Base-by-base conservation (phyloP, 2,888 invertebrate genomes). In the Eutolmus rufibarbis region DNA sequence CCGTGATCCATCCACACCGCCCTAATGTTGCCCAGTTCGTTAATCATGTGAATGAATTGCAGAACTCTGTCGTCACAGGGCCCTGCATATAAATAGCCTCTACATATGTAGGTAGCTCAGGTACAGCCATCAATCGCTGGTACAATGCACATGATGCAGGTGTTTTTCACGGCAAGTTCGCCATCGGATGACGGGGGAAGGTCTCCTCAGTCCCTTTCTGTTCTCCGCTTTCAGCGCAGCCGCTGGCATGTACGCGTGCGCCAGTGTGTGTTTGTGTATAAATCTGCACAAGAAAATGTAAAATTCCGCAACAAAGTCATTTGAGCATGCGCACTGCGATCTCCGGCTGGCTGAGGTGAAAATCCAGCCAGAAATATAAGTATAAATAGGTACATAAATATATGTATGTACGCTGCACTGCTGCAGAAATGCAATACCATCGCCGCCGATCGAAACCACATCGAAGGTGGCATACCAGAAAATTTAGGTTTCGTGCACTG, bases 271-370 rank as follows among this genome's bases (percentile, higher is more conserved):
- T 23, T 31, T 43, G 56, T 19, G 8, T 2, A 19, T 19, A 8
- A 46, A 46, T 19, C 28, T 28, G 66, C 28, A 19, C 66, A 66
- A 19, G 66, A 66, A 66, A 66, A 66, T 23, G 43, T 57, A 66
- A 84, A 57, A 84, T 84, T 84, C 82, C 66, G 82, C 82, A 66
- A 84, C 66, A 66, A 84, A 84, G 66, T 37, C 19, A 37, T 37
- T 84, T 66, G 82, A 84, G 66, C 82, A 84, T 84, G 82, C 82
- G 82, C 82, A 37, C 46, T 66, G 37, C 57, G 66, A 84, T 84
- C 57, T 84, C 19, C 28, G 12, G 19, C 66, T 66, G 66, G 66
- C 9, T 84, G 56, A 66, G 40, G 34, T 84, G 37, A 66, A 66
- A 84, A 66, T 37, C 66, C 66, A 66, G 23, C 14, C 66, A 57